Base-by-base conservation (phyloP, 2,113 vertebrate genomes). In the Struthidea cinerea region DNA sequence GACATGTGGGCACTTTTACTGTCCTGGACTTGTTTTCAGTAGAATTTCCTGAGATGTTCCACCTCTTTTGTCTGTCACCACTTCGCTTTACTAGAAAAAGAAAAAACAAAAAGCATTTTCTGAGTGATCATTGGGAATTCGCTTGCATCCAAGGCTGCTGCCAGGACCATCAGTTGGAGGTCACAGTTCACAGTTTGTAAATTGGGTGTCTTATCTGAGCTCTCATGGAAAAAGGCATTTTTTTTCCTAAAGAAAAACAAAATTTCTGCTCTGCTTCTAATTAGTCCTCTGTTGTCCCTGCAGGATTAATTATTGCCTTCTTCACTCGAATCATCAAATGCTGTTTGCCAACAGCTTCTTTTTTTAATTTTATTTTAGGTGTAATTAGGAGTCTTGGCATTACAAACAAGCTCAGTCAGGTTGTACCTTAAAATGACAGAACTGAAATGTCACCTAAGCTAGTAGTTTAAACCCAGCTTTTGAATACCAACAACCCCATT, bases 261-360 rank as follows among this genome's bases (percentile, higher is more conserved):
- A 90, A 90, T 89, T 88, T 90, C 22, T 89, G 37, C 53, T 95
- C 73, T 53, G 46, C 88, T 92, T 77, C 88, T 93, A 93, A 96
- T 95, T 96, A 96, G 86, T 76, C n/a, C 10, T 90, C 88, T 94
- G 64, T 93, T 95, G 93, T 94, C 92, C 93, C 96, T 87, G 86
- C 73, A 96, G 96, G 80, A 95, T 96, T 97, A 96, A 97, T 96
- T 96, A 97, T 69, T 81, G 68, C 68, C 27, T 26, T 30, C 76
- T 94, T 74, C 90, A 56, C 60, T 93, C 13, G 1, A 68, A 78
- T 86, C 79, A 75, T 95, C 88, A 95, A 87, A 84, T 95, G 83
- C 28, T 79, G 81, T 95, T 97, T 93, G 90, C 86, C 73, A 95
- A 94, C 83, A 71, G 53, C 80, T 93, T 53, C 3, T 35, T 55